Conservation (phyloP, 30 jellyfish, hydroid and myxozoan genomes). For the Sanderia malayensis region DNA sequence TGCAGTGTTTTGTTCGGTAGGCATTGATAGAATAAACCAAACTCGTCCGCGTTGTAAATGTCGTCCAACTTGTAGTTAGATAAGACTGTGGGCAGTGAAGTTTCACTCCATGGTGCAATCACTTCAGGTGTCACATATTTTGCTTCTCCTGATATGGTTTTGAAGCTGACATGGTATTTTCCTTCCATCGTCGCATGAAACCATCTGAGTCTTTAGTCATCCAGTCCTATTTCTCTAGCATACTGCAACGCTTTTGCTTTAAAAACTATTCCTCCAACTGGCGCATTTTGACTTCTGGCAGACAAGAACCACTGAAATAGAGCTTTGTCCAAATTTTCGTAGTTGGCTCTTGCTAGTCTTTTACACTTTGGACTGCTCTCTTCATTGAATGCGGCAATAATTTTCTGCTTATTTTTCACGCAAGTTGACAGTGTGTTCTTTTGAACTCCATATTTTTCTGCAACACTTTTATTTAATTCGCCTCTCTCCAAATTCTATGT, state of each 20-base stretch:
- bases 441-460: conserved; percentile 11
- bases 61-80: conserved; percentile 27
- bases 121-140: not conserved
- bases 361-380: conserved; percentile 3
- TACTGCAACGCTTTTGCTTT: not conserved
- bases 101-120: not conserved
- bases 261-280: not conserved
- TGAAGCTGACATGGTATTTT: not conserved
- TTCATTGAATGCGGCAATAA: not conserved
- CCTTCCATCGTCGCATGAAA: not conserved
- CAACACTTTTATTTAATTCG: conserved; percentile 4
- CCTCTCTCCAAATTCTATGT: too few species aligned
- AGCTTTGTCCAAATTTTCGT: not conserved
- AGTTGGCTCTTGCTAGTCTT: not conserved
- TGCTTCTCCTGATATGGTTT: not conserved
- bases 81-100: conserved; percentile 32
- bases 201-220: not conserved
- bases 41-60: conserved; percentile 58
- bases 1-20: conserved; percentile 29
- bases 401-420: not conserved
- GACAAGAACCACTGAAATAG: conserved; percentile 1
- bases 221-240: too few species aligned
- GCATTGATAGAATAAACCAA: conserved; percentile 46
- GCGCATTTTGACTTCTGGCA: not conserved
- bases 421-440: conserved; percentile 7